Evolutionary conservation across 2,113 vertebrate genomes (phyloP), one percentile per base, ranked within the genome.

Genomic region (Urocitellus parryii): DNA sequence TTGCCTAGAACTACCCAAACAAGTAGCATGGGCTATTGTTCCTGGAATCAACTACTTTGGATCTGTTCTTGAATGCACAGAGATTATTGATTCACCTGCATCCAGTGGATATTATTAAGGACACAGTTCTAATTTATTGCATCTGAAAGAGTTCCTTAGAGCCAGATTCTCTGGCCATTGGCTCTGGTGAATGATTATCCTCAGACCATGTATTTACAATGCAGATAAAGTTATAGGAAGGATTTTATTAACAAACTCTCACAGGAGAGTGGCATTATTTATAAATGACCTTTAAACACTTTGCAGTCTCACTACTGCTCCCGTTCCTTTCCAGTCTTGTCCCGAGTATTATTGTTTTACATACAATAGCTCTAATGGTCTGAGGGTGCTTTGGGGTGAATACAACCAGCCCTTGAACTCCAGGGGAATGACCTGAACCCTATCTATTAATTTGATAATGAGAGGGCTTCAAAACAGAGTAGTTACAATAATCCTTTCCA

Each of bases 401-500:
- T 25, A 81, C 20, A 29, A 39, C 27, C 56, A 48, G 76, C 70
- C 92, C 70, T 58, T 93, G 84, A 89, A 80, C 81, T 89, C 72
- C 22, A 90, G 68, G 39, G 58, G 65, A 77, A 83, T 39, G 65
- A 90, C 56, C 61, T 82, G 88, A 85, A 92, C 58, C 51, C 56
- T 37, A 78, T 48, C 70, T 95, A 95, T 95, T 95, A 79, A 92
- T 95, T 65, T 88, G 63, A 90, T 29, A 45, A 51, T 14, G 22
- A 77, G 70, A 95, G 17, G 48, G 82, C 78, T 76, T 95, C 70
- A 9, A 72, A 74, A 85, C 58, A 73, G 61, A 83, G 68, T 14
- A 88, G 92, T 97, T 98, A 96, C 70, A 94, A 89, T 90, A 90
- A 94, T 95, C 81, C 91, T 0, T 1, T 88, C 95, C 88, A 68